Conservation (phyloP, 1,140 invertebrate species). For the Meloidogyne hapla region DNA sequence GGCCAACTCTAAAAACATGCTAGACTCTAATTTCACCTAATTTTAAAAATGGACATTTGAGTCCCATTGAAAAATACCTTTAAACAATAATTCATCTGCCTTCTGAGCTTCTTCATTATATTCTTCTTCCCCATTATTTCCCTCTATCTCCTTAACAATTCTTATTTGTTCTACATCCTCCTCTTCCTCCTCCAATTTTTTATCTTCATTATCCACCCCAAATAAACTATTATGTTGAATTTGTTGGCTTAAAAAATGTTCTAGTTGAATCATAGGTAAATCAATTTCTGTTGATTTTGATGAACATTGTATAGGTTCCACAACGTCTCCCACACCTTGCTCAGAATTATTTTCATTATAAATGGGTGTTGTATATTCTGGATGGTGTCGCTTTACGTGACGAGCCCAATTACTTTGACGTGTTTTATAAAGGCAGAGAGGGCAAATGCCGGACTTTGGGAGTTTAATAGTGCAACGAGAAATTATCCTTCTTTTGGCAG, state of each 20-base stretch:
- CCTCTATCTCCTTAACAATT: neutral
- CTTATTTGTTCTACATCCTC: neutral
- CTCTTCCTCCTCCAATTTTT: neutral
- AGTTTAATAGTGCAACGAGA: conserved; percentile 12
- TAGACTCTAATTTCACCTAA: too few species aligned
- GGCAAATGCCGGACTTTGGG: conserved; percentile 14
- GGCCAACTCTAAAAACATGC: too few species aligned
- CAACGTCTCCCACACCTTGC: neutral
- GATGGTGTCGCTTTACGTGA: conserved; percentile 22
- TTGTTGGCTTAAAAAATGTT: neutral
- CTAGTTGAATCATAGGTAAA: neutral
- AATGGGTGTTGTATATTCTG: conserved; percentile 15
- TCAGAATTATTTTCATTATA: neutral
- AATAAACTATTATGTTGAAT: conserved; percentile 2
- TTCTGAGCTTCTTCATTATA: neutral
- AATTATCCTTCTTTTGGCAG: neutral
- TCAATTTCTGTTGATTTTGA: neutral
- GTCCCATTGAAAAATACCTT: neutral
- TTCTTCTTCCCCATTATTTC: neutral
- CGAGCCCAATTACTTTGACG: conserved; percentile 22
- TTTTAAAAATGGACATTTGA: neutral
- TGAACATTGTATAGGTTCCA: neutral
- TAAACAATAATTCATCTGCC: neutral
- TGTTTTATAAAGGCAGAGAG: conserved; percentile 14
- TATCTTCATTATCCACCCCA: neutral